Percentiles rank a stretch among this genome's conserved stretches.
phyloP scores from a whole-genome alignment of 2,797 vertebrate genomes.

The Kryptolebias ocellatus region DNA sequence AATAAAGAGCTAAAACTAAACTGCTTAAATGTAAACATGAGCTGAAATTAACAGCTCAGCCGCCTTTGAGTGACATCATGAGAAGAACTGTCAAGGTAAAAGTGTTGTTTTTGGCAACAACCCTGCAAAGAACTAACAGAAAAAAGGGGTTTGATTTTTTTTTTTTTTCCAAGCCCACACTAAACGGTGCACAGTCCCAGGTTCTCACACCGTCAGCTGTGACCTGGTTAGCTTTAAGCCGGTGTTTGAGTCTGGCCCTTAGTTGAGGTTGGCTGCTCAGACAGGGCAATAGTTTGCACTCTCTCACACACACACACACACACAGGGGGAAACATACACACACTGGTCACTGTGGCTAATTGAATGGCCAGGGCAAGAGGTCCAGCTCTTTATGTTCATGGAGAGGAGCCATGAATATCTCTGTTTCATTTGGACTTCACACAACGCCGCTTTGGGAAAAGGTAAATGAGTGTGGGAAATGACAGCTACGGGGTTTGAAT shows the following conservation, averaged over 20 bases:
- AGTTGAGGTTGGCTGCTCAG: conserved; percentile 78
- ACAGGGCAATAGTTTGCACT: conserved; percentile 67
- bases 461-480: conserved; percentile 65
- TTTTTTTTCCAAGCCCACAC: conserved; percentile 32
- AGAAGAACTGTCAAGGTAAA: conserved; percentile 33
- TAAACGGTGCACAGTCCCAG: conserved; percentile 31
- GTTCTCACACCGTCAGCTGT: conserved; percentile 76
- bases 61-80: conserved; percentile 40
- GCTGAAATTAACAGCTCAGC: not conserved
- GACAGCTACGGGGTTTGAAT: conserved; percentile 42
- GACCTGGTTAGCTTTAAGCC: conserved; percentile 76
- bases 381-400: conserved; percentile 66
- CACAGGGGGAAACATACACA: conserved; percentile 31
- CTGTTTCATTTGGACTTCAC: conserved; percentile 69
- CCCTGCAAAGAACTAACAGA: conserved; percentile 28
- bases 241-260: conserved; percentile 75
- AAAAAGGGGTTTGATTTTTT: conserved; percentile 21
- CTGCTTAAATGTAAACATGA: not conserved
- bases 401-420: conserved; percentile 76
- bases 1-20: conserved; percentile 21
- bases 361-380: conserved; percentile 73
- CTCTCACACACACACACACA: conserved; percentile 34
- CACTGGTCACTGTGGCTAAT: conserved; percentile 68
- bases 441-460: conserved; percentile 48
- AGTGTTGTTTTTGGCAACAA: conserved; percentile 31